Conservation (phyloP, 2,113 vertebrate species). For the Rana temporaria region DNA sequence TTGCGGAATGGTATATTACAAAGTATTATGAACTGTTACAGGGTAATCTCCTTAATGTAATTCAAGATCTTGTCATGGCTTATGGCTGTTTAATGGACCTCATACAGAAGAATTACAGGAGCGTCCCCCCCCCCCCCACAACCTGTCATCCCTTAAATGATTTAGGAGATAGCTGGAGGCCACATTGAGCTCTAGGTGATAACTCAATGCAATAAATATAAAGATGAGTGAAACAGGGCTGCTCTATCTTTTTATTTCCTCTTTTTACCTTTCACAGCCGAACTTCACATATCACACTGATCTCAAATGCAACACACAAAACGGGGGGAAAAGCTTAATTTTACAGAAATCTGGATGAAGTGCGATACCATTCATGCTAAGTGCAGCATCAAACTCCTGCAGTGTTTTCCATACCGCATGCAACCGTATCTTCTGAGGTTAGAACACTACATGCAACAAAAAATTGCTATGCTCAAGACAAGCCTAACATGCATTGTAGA, state of each 20-base stretch:
- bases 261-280: neutral
- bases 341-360: neutral
- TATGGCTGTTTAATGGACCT: constrained; percentile 88
- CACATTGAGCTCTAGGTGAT: constrained; percentile 77
- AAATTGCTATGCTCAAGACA: neutral
- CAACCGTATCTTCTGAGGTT: too few relatives aligned
- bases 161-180: constrained; percentile 83
- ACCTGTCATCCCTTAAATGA: constrained; percentile 82
- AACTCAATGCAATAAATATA: constrained; percentile 79
- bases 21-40: constrained; percentile 87
- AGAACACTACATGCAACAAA: too few relatives aligned
- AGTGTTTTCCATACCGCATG: too few relatives aligned
- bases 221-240: constrained; percentile 74
- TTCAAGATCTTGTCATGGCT: constrained; percentile 87
- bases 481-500: neutral
- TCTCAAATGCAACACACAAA: neutral
- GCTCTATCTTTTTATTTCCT: constrained; percentile 61
- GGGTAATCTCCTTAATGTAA: constrained; percentile 88
- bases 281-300: neutral
- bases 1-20: constrained; percentile 80
- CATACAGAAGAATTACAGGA: constrained; percentile 86
- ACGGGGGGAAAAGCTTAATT: constrained; percentile 1
- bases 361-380: too few relatives aligned
- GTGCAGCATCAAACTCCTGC: too few relatives aligned
- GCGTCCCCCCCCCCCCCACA: constrained; percentile 75